Evolutionary conservation across 2,888 invertebrate species (phyloP), one percentile per base, ranked within the genome.

Genomic region (Scrobipalpa costella): DNA sequence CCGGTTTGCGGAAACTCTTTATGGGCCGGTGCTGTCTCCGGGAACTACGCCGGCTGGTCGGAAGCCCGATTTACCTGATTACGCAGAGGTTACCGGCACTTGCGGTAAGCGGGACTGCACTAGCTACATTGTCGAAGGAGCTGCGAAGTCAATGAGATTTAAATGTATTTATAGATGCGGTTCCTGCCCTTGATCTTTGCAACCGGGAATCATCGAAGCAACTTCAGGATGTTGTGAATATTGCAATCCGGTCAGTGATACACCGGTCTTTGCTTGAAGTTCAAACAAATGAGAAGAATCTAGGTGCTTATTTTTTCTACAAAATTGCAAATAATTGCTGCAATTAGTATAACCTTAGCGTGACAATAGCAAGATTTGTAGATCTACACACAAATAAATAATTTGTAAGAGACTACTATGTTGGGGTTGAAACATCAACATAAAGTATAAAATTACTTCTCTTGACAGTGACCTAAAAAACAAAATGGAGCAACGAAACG

Each of bases 21-120:
- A 77, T 78, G 80, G 79, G 79, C 83, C 73, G 81, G 79, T 84
- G 81, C 71, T 75, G 66, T 65, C 69, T 76, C 73, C 78, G 74
- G 83, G 82, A 81, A 81, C 78, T 77, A 73, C 74, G 78, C 76
- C 69, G 73, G 65, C 64, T 44, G 66, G 68, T 66, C 73, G 77
- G 76, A 78, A 80, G 70, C 69, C 62, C 60, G 68, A 76, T 76
- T 75, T 73, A 73, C 75, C 71, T 76, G 65, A 64, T 62, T 64
- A 62, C 57, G 44, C 36, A 50, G 27, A 60, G 59, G 66, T 63
- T 38, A 58, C 58, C 58, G 58, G 40, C 57, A 60, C 17, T 52
- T 38, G 17, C 38, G 40, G 33, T 55, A 17, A 7, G 1, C 11
- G n/a, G n/a, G n/a, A n/a, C 33, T 21, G 13, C 33, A 55, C 33